Evolutionary conservation across 1,140 invertebrate species (phyloP).

Genomic region (Plectus sambesii): DNA sequence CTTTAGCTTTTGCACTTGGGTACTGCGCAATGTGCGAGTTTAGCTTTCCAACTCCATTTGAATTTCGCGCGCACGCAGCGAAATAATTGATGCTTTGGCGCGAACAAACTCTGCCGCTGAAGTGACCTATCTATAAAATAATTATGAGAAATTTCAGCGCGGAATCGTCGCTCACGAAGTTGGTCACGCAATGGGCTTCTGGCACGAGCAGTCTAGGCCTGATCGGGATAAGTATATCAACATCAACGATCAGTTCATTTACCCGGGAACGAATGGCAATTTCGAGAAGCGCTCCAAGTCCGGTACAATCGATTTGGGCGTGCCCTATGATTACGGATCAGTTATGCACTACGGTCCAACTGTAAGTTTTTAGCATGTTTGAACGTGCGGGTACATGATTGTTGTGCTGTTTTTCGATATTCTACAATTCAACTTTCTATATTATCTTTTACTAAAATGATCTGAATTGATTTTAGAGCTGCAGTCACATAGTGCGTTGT

Average conservation of each 20-base stretch:
- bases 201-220: conserved; percentile 26
- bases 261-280: conserved; percentile 20
- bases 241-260: conserved; percentile 21
- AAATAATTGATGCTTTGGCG: too few relatives aligned
- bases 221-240: conserved; percentile 27
- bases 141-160: conserved; percentile 16
- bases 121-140: too few relatives aligned
- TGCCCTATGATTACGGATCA: conserved; percentile 26
- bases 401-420: too few relatives aligned
- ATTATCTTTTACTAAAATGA: neutral
- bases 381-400: neutral
- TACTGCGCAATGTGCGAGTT: neutral
- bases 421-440: too few relatives aligned
- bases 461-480: too few relatives aligned
- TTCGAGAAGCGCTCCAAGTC: conserved; percentile 23
- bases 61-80: too few relatives aligned
- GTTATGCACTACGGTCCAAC: conserved; percentile 28
- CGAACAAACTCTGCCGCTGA: too few relatives aligned
- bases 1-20: conserved; percentile 3
- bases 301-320: conserved; percentile 10
- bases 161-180: conserved; percentile 25
- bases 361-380: conserved; percentile 2
- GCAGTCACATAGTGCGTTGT: too few relatives aligned
- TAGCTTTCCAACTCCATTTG: neutral
- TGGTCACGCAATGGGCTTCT: conserved; percentile 24